Base-by-base conservation (phyloP, 2,888 invertebrate genomes). In the Gibbula magus region DNA sequence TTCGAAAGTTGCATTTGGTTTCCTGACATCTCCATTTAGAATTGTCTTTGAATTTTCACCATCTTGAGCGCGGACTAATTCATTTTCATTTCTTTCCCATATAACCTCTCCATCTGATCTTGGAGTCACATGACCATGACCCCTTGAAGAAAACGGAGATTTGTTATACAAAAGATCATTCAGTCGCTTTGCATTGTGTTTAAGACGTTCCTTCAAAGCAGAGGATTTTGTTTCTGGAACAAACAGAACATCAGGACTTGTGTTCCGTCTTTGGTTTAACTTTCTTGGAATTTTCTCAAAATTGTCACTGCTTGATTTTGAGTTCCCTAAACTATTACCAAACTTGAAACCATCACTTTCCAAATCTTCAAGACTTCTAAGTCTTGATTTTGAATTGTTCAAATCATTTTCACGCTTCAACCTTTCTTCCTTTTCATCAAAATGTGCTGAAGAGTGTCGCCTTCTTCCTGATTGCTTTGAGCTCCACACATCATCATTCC, bases 91-190 rank as follows among this genome's bases (percentile, higher is more conserved):
- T 16, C 16, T 29, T 61, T 70, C 70, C 35, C n/a, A 39, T 1
- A 10, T 35, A 16, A 70, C 39, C 2, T 70, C 16, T 16, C 39
- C 70, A 70, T 70, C 35, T 20, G 20, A 32, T n/a, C 70, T 32
- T 70, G 32, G 20, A 35, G 32, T 70, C n/a, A 29, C n/a, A 70
- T 75, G 25, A 25, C n/a, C 32, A 29, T 29, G 25, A n/a, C 29
- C 20, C 29, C 32, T 52, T n/a, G 54, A 22, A 20, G 52, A 54
- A 54, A 75, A 75, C 7, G 84, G 84, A 4, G 81, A 83, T 25
- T 82, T 76, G 53, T 83, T 82, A 77, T 83, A 83, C 53, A 86
- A 80, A 67, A 86, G 66, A 20, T 75, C 80, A 51, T 84, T 82
- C 45, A 86, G 77, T 39, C 81, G 81, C 35, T 82, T 78, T 22